Evolutionary conservation across 2,113 vertebrate genomes (phyloP).

Genomic region (Caloenas nicobarica): DNA sequence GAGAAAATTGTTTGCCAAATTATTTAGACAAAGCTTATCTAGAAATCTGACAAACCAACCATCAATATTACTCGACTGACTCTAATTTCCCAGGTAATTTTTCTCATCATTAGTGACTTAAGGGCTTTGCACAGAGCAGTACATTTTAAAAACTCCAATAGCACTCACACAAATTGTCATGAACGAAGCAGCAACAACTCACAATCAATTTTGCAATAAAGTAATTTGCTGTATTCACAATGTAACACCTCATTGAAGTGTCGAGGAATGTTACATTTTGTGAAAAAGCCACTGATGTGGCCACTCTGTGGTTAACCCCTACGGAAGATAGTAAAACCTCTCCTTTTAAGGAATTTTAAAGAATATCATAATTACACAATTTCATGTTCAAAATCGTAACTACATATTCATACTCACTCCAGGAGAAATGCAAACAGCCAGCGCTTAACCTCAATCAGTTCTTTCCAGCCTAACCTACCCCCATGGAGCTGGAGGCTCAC

Average conservation of each 20-base stretch:
- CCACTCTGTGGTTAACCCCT: neutral
- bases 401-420: neutral
- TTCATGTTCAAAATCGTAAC: neutral
- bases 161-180: neutral
- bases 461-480: neutral
- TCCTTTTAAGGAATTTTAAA: neutral
- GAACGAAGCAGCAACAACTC: conserved; percentile 2
- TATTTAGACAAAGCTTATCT: conserved; percentile 48
- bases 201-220: conserved; percentile 42
- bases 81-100: conserved; percentile 62
- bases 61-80: conserved; percentile 11
- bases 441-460: neutral
- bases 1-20: conserved; percentile 32
- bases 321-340: neutral
- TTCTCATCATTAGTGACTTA: conserved; percentile 41
- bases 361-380: neutral
- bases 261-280: neutral
- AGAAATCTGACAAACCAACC: conserved; percentile 30
- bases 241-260: conserved; percentile 19
- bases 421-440: neutral
- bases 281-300: neutral
- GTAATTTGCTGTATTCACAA: conserved; percentile 26
- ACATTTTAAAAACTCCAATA: conserved; percentile 25
- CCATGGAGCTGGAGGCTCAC: neutral
- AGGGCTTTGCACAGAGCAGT: conserved; percentile 1